These are phyloP conservation scores for Megaceryle torquata DNA, from an alignment of 2,113 vertebrate species.

Conservation along the genomic window DNA sequence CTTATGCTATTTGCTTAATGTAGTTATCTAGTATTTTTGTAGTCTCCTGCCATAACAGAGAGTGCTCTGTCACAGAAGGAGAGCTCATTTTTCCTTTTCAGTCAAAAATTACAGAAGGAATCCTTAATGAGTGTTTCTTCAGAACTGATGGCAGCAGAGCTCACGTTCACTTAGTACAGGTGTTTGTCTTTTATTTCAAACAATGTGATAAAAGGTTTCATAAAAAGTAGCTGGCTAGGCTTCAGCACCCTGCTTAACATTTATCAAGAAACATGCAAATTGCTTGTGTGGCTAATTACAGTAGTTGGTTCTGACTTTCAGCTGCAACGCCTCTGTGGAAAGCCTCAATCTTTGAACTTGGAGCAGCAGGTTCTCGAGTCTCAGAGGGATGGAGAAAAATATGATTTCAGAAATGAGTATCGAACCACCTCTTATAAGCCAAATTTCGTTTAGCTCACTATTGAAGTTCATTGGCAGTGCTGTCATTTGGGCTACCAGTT, in stretches of 20 bases:
- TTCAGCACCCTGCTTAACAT: background rate
- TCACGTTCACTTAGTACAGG: background rate
- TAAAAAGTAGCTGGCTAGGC: background rate
- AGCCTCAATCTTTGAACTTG: background rate
- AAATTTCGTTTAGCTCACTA: background rate
- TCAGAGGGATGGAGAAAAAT: background rate
- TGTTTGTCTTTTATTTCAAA: background rate
- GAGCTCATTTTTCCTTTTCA: background rate
- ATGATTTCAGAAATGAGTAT: background rate
- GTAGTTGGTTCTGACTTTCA: background rate
- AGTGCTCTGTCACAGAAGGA: background rate
- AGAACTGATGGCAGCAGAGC: background rate
- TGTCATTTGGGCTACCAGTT: background rate
- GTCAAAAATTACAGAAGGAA: constrained; percentile 24
- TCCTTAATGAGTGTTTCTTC: background rate
- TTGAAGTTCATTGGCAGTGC: background rate
- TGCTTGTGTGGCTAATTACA: background rate
- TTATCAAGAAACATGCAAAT: background rate
- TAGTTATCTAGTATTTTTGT: background rate
- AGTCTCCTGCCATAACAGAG: background rate
- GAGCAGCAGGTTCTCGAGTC: background rate
- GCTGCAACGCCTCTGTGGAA: background rate
- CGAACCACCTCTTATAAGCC: background rate
- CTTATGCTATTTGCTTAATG: background rate
- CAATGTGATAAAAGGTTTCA: background rate